Evolutionary conservation across 2,888 invertebrate genomes (phyloP).

Genomic region (Tachina lurida): DNA sequence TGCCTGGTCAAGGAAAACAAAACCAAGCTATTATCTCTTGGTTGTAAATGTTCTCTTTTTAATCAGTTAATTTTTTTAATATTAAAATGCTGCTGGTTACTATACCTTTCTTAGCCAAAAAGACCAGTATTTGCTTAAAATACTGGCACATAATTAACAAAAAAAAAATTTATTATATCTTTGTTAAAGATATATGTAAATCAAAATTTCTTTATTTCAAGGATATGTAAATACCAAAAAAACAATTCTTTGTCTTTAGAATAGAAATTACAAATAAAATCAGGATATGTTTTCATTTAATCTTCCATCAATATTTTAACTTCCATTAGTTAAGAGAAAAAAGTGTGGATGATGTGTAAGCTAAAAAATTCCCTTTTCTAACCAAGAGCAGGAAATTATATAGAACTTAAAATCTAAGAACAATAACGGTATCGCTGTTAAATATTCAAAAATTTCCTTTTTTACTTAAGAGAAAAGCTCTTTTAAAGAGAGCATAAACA

Average conservation of each 20-base stretch:
- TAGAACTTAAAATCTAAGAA: too few species aligned
- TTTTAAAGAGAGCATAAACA: too few species aligned
- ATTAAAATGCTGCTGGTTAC: background rate
- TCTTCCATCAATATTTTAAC: background rate
- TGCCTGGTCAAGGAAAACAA: background rate
- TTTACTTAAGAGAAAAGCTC: too few species aligned
- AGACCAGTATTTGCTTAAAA: background rate
- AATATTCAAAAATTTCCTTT: too few species aligned
- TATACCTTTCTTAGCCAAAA: background rate
- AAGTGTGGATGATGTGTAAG: background rate
- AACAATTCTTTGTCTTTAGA: too few species aligned
- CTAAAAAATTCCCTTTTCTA: background rate
- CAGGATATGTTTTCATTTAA: background rate
- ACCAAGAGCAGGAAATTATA: too few species aligned
- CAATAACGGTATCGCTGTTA: too few species aligned
- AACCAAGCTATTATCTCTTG: background rate
- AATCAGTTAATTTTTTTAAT: background rate
- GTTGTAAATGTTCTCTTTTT: background rate
- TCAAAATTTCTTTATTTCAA: too few species aligned
- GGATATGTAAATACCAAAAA: too few species aligned
- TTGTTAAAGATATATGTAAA: too few species aligned
- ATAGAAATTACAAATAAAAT: background rate
- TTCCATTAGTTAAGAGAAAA: background rate
- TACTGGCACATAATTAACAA: background rate
- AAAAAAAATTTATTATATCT: too few species aligned